Evolutionary conservation across 2,888 invertebrate genomes (phyloP).

Genomic region (Aphodius granarius): DNA sequence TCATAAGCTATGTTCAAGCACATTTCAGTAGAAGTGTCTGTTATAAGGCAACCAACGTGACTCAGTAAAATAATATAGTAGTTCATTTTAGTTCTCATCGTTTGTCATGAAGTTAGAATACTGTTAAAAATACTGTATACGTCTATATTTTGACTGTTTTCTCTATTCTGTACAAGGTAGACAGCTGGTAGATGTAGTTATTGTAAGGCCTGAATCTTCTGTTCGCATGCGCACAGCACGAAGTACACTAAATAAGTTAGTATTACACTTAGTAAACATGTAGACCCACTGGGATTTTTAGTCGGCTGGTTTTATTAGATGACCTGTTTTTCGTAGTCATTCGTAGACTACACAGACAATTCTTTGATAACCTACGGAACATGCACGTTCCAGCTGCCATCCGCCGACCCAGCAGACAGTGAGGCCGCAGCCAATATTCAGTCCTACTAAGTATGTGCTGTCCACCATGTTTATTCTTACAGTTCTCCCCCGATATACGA

Average conservation of each 20-base stretch:
- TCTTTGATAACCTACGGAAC: constrained; percentile 47
- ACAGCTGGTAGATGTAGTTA: background rate
- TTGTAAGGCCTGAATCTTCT: background rate
- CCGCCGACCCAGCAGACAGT: constrained; percentile 38
- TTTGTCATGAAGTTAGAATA: too few relatives aligned
- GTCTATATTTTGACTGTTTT: too few relatives aligned
- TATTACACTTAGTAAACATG: background rate
- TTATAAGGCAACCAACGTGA: too few relatives aligned
- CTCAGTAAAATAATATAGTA: too few relatives aligned
- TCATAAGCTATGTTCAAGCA: too few relatives aligned
- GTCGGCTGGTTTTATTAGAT: constrained; percentile 19
- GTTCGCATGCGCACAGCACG: constrained; percentile 10
- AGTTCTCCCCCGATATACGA: background rate
- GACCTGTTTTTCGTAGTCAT: constrained; percentile 40
- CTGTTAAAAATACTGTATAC: too few relatives aligned
- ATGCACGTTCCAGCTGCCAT: constrained; percentile 53
- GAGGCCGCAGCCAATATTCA: constrained; percentile 23
- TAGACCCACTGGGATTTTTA: constrained; percentile 15
- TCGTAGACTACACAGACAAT: constrained; percentile 39
- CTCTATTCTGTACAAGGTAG: background rate
- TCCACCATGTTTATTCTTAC: constrained; percentile 6
- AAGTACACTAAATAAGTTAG: background rate
- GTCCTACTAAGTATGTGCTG: constrained; percentile 26
- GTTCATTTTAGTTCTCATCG: too few relatives aligned
- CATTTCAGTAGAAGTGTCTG: too few relatives aligned